A percentile compares a stretch with the other conserved stretches of the same genome.
These are phyloP conservation scores for Globia sparganii DNA, from an alignment of 2,888 invertebrate species.

Conservation along the genomic window DNA sequence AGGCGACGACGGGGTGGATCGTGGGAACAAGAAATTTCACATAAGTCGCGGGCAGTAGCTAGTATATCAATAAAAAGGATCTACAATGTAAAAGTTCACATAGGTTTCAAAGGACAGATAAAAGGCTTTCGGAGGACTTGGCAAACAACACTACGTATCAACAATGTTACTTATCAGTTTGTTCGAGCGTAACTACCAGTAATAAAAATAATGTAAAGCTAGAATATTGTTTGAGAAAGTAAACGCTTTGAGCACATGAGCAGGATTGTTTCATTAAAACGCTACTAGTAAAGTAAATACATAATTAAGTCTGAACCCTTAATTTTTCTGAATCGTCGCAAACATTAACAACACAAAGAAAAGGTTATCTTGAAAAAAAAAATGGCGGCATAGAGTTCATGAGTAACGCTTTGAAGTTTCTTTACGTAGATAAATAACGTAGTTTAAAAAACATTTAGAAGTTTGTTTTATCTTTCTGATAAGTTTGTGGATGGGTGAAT, in stretches of 20 bases:
- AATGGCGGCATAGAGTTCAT: constrained; percentile 8
- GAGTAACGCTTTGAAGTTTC: constrained; percentile 40
- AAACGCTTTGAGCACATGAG: constrained; percentile 28
- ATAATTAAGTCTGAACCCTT: constrained; percentile 43
- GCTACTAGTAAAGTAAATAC: constrained; percentile 41
- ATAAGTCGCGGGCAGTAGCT: too few species aligned
- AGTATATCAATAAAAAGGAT: constrained; percentile 21
- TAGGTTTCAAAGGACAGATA: constrained; percentile 36
- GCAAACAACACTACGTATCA: constrained; percentile 14
- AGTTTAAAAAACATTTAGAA: neutral
- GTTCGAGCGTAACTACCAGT: constrained; percentile 12
- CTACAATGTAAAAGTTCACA: constrained; percentile 6
- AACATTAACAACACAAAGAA: constrained; percentile 48
- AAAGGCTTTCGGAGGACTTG: constrained; percentile 37
- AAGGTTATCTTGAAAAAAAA: constrained; percentile 34
- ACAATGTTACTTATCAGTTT: constrained; percentile 26
- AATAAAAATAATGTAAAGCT: constrained; percentile 32
- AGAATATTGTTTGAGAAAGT: constrained; percentile 22
- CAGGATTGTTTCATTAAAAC: constrained; percentile 44
- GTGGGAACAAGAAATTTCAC: too few species aligned
- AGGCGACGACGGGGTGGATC: too few species aligned
- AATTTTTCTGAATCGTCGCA: constrained; percentile 50
- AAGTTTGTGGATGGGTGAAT: neutral
- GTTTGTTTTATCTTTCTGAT: neutral
- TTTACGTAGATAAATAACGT: constrained; percentile 1